These are phyloP conservation scores for Pyrochroa serraticornis DNA, from an alignment of 2,888 invertebrate genomes.

Conservation along the genomic window DNA sequence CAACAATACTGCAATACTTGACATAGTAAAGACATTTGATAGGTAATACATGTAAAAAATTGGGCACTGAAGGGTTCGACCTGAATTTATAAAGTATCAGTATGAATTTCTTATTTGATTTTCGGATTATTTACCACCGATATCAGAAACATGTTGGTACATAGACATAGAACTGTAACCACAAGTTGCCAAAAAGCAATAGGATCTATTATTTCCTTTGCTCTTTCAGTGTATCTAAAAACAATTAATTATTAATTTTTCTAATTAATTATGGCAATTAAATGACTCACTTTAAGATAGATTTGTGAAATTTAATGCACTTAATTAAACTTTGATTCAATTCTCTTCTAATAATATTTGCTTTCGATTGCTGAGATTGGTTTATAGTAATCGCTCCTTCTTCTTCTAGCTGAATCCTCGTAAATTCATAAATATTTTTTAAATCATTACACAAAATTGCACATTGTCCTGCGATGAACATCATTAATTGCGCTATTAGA, in stretches of 20 bases:
- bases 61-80: conserved; percentile 7
- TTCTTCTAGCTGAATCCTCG: neutral
- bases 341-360: neutral
- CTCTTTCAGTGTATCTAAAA: conserved; percentile 1
- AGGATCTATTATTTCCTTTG: neutral
- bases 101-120: too few relatives aligned
- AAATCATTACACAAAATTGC: conserved; percentile 17
- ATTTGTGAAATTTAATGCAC: conserved; percentile 17
- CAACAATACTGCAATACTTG: conserved; percentile 15
- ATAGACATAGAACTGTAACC: too few relatives aligned
- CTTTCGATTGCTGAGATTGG: neutral
- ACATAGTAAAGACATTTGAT: neutral
- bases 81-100: neutral
- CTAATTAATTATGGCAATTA: neutral
- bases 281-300: conserved; percentile 1
- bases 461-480: conserved; percentile 11
- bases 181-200: too few relatives aligned
- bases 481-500: conserved; percentile 15
- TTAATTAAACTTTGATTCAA: conserved; percentile 2
- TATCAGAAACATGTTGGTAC: too few relatives aligned
- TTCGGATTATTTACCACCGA: too few relatives aligned
- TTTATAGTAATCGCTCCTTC: too few relatives aligned
- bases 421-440: conserved; percentile 2
- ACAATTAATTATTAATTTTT: too few relatives aligned
- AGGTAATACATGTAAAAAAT: conserved; percentile 3